phyloP scores from a whole-genome alignment of 2,888 invertebrate species.

The Brenthis ino region DNA sequence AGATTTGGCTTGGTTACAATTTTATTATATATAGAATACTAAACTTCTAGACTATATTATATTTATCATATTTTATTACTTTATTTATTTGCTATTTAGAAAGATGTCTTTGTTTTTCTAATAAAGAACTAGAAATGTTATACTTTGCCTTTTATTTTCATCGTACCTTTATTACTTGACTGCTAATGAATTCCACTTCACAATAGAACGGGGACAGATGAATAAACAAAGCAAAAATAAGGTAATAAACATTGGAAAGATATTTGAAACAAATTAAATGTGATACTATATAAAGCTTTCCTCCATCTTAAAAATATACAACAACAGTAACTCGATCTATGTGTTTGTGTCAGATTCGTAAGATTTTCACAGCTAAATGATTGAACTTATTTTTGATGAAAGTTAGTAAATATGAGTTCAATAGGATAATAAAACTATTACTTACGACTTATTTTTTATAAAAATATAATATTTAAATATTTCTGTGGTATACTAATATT shows the following conservation, averaged over 20 bases:
- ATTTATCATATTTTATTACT: too few species aligned
- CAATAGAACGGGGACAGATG: constrained; percentile 15
- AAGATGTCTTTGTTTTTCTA: constrained; percentile 8
- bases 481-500: too few species aligned
- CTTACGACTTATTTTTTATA: too few species aligned
- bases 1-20: too few species aligned
- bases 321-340: neutral
- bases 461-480: too few species aligned
- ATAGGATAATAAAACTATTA: too few species aligned
- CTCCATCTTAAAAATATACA: neutral
- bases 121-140: constrained; percentile 19
- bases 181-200: constrained; percentile 23
- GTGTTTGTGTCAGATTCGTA: too few species aligned
- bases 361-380: too few species aligned
- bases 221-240: constrained; percentile 22
- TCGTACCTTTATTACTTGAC: constrained; percentile 15
- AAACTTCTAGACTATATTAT: too few species aligned
- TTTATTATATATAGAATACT: too few species aligned
- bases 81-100: neutral
- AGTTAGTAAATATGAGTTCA: too few species aligned
- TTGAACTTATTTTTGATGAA: too few species aligned
- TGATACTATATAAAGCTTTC: neutral
- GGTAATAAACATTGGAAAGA: constrained; percentile 8
- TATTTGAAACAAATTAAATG: constrained; percentile 15
- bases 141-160: constrained; percentile 17